Base-by-base conservation (phyloP, 1,140 invertebrate genomes). In the Monomorium pharaonis region DNA sequence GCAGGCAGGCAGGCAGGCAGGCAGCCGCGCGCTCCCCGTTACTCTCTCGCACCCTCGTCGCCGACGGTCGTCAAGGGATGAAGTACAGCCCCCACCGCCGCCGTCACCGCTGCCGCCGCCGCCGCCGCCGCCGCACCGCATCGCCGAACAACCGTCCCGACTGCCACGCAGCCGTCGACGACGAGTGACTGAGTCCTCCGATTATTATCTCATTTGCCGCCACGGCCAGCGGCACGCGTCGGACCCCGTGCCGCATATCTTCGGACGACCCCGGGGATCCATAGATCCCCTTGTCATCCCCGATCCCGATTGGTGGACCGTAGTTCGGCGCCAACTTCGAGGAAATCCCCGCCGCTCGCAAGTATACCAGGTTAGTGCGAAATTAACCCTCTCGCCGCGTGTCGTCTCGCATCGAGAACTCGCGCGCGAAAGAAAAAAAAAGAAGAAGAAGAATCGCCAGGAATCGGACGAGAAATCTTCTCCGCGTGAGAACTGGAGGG, bases 171-270 rank as follows among this genome's bases (percentile, higher is more conserved):
- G 83, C 90, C 86, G 81, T 87, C 91, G 81, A 89, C 91, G 90
- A 91, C 91, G 88, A 92, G 90, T 92, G 89, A 94, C 92, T 88
- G 91, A 91, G 80, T 93, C 88, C 92, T 92, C 72, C 92, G 94
- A 95, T 94, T 95, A 94, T 94, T 95, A 94, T 95, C 93, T 93
- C 93, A 94, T 95, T 94, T 95, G 92, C 93, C 92, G 93, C 91
- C 91, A 88, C 91, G 37, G 7, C 24, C 88, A 89, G 92, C 91
- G 91, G 89, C 89, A 92, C 89, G 86, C 86, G 78, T 72, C 81
- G 30, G 24, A 12, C 62, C 14, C n/a, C 58, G 24, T 24, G 78
- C n/a, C 65, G 56, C 70, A 9, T 16, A 33, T n/a, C 37, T 27
- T 58, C 44, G 10, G 37, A 16, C 14, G 30, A 21, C 42, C 16